Base-by-base conservation (phyloP, 2,113 vertebrate species). In the Nanorana parkeri region DNA sequence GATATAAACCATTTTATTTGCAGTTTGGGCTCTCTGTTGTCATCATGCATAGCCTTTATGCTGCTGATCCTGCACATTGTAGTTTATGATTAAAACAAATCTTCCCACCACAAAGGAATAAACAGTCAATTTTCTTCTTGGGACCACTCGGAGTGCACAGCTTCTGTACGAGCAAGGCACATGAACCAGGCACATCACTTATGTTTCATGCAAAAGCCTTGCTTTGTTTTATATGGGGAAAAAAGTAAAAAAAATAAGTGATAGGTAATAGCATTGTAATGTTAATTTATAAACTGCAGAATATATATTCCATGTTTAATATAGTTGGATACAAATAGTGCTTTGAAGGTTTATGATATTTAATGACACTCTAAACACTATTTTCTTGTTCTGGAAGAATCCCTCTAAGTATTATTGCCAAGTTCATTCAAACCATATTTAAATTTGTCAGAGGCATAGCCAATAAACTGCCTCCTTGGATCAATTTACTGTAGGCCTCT, bases 401-500 rank as follows among this genome's bases (percentile, higher is more conserved):
- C 52, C 60, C 21, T 56, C n/a, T 29, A 52, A 51, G 21, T 7
- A 13, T 75, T 41, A 60, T 17, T 71, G 11, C 68, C 23, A 71
- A 71, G 68, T 71, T 17, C 24, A 17, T 41, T 71, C 51, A 24
- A 54, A 71, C 13, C 47, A 71, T 51, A 26, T 58, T 60, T 32
- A 13, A 55, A 72, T 3, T 21, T 11, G 17, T 8, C 17, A 28
- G 15, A 54, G 17, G 16, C 68, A 36, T 75, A 23, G 21, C 28
- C 8, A 21, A 21, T 61, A 61, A 63, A 24, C 7, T 24, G 60
- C 23, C n/a, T 23, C 28, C 11, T n/a, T 75, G 21, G 19, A 5
- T 73, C 54, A 32, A 36, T 21, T 75, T 61, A 61, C 72, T 75
- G 72, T 75, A 75, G 26, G 21, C 72, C 58, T 61, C 28, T 21